Base-by-base conservation (phyloP, 1,140 invertebrate species). In the Drosophila carrolli region DNA sequence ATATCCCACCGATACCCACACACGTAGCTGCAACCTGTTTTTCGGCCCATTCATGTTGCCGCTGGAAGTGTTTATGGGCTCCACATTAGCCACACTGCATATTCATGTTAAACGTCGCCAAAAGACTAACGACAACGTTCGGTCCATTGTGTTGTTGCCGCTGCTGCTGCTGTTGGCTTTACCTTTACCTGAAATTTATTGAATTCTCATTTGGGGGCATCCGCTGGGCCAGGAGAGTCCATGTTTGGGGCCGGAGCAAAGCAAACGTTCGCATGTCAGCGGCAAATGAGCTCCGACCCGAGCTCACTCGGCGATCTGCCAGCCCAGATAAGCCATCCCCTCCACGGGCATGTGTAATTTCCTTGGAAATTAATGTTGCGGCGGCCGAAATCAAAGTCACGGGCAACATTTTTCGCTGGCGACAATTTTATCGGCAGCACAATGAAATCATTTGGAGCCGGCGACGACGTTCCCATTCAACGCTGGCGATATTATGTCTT, bases 11-110 rank as follows among this genome's bases (percentile, higher is more conserved):
- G 23, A 70, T 77, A 78, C 60, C 79, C 83, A 83, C 83, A 89
- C 83, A 88, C 84, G 84, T 89, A 63, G 84, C 60, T 38, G 58
- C 85, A 89, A 89, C 84, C 84, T 89, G 84, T 89, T 88, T 63
- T 82, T 48, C 19, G 67, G 74, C 44, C 62, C 81, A 89, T 89
- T 89, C 85, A 89, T 90, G 84, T 89, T 90, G 85, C 84, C 84
- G 84, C 80, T 90, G 68, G 77, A 90, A 90, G 88, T 90, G 88
- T 90, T 90, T 90, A 90, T 90, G 88, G 88, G 88, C 88, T 90
- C 88, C 88, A 90, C 88, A 90, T 90, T 90, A 91, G 88, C 88
- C 78, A 90, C 88, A 90, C 88, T 90, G 88, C 88, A 90, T 90
- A 90, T 90, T 90, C 88, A 90, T 90, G 88, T 90, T 90, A 75